Conservation (phyloP, 2,888 invertebrate genomes). For the Yponomeuta cagnagella region DNA sequence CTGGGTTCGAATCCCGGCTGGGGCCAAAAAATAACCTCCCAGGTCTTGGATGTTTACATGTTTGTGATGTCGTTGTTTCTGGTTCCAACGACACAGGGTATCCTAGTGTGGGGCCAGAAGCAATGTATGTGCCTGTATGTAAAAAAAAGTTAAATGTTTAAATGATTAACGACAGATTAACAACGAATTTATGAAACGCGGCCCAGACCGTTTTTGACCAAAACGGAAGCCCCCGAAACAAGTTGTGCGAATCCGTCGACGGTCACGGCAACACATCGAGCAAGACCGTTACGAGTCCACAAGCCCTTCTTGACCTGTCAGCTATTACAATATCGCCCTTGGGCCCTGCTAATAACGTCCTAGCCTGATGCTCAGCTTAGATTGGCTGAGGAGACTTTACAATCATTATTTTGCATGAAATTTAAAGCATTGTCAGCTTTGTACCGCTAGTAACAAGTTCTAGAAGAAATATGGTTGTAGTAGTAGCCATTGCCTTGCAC, state of each 20-base stretch:
- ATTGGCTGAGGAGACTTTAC: neutral
- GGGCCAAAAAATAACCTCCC: no score
- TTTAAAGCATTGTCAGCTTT: neutral
- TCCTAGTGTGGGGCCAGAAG: no score
- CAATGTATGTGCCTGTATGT: no score
- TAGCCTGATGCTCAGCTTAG: neutral
- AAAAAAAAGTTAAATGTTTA: no score
- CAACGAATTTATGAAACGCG: no score
- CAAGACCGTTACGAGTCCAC: conserved; percentile 9
- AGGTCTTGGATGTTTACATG: no score
- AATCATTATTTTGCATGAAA: neutral
- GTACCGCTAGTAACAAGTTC: neutral
- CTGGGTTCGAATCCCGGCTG: no score
- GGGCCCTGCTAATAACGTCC: neutral
- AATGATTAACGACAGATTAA: no score
- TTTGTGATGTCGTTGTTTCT: no score
- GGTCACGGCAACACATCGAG: conserved; percentile 10
- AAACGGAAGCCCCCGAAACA: conserved; percentile 6
- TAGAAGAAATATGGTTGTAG: no score
- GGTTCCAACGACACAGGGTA: no score
- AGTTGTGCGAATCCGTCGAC: conserved; percentile 10
- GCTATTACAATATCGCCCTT: neutral
- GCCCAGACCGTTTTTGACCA: neutral
- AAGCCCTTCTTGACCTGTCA: neutral
- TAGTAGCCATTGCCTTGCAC: neutral